Evolutionary conservation across 2,888 invertebrate species (phyloP), one percentile per base, ranked within the genome.

Genomic region (Zhengitettix transpicula): DNA sequence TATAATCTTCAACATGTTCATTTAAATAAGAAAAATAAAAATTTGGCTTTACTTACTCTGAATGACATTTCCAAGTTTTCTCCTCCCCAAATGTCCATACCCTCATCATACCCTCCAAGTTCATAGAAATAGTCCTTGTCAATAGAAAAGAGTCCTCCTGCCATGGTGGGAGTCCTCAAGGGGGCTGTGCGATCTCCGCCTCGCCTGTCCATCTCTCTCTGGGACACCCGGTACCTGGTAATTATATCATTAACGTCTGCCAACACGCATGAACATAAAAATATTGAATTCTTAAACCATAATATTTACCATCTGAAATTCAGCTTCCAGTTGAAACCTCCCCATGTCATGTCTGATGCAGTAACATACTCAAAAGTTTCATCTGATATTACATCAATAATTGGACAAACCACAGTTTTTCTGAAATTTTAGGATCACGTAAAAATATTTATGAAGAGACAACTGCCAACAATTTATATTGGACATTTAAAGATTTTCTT

Each of bases 41-140:
- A 2, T 74, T 57, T 14, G 14, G 53, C 10, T 10, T 16, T 58
- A 69, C 80, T 78, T 79, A 93, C 93, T 82, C 93, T 81, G 75
- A 94, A 91, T 69, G 92, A 92, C 88, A 95, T 91, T 76, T 95
- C 94, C 55, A 95, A 79, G 75, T 94, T 94, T 75, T 95, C 94
- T 57, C 90, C 93, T 58, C 98, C 99, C 98, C 98, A 99, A 69
- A 99, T 97, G 75, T 98, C 95, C 98, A 99, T 98, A 67, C 98
- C 98, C 75, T 95, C 87, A 74, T 99, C 99, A 73, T 99, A 99
- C 59, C 96, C 88, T 58, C 99, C 99, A 64, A 99, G 81, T 77
- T 96, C 90, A 76, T 96, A 94, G 79, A 99, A 99, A 75, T 95
- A 99, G 40, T 95, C 90, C 70, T 87, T 84, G 73, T 96, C 93